Conservation (phyloP, 1,140 invertebrate species). For the Drosophila ironensis region DNA sequence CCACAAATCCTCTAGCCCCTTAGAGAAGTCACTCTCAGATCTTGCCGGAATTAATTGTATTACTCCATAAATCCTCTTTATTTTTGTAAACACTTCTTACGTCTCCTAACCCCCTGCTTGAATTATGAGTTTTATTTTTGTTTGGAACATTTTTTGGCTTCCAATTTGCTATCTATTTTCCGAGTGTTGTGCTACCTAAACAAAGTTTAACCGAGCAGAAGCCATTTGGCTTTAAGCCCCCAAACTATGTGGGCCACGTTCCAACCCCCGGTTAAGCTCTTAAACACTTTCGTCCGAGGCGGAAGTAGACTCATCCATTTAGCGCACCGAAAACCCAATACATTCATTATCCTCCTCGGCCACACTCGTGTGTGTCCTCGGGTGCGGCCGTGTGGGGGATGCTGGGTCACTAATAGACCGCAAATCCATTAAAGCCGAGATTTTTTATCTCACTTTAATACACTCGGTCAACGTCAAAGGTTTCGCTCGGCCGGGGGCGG, state of each 20-base stretch:
- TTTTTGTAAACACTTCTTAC: neutral
- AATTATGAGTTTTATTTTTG: neutral
- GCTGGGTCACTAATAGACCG: constrained; percentile 70
- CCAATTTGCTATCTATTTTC: neutral
- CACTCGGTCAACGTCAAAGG: constrained; percentile 78
- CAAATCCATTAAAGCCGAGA: constrained; percentile 79
- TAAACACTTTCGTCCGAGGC: constrained; percentile 51
- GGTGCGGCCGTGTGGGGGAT: constrained; percentile 3
- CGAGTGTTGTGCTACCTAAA: constrained; percentile 29
- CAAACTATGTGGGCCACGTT: constrained; percentile 27
- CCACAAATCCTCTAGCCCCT: no score
- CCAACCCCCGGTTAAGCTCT: constrained; percentile 28
- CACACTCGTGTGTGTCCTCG: constrained; percentile 3
- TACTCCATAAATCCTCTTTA: no score
- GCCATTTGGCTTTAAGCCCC: constrained; percentile 35
- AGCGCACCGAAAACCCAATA: constrained; percentile 60
- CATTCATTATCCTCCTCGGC: constrained; percentile 61
- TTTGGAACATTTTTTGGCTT: neutral
- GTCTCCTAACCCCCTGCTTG: no score
- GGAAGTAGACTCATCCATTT: constrained; percentile 74
- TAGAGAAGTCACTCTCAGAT: no score
- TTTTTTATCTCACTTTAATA: constrained; percentile 79
- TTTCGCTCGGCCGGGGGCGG: constrained; percentile 24
- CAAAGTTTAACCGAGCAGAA: constrained; percentile 37
- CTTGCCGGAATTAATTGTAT: no score